A percentile compares a stretch with the other conserved stretches of the same genome.
These are phyloP conservation scores for Chymomyza amoena DNA, from an alignment of 2,888 invertebrate genomes.

Conservation along the genomic window DNA sequence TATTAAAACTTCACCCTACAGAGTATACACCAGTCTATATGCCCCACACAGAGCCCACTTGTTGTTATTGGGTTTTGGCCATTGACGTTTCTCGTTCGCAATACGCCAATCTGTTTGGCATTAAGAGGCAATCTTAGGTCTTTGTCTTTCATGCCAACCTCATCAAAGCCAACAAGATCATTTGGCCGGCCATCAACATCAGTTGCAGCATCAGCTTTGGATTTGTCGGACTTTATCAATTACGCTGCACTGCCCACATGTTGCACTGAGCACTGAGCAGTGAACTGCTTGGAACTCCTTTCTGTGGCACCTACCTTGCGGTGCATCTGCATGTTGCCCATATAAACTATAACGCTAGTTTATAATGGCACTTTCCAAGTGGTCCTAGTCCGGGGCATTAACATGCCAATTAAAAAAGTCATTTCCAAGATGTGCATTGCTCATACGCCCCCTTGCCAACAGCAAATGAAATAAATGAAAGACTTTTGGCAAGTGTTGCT, in stretches of 20 bases:
- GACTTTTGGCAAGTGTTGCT: background rate
- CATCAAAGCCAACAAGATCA: slow-evolving; percentile 57
- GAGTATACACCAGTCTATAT: no score
- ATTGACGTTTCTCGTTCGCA: no score
- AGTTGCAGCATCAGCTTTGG: slow-evolving; percentile 20
- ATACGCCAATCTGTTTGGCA: slow-evolving; percentile 28
- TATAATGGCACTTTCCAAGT: background rate
- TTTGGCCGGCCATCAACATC: slow-evolving; percentile 63
- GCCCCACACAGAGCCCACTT: no score
- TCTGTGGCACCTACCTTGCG: background rate
- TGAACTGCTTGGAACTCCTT: background rate
- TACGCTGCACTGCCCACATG: slow-evolving; percentile 46
- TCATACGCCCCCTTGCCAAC: background rate
- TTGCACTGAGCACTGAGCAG: background rate
- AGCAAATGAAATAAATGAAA: background rate
- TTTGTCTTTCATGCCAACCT: slow-evolving; percentile 69
- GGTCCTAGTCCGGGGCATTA: background rate
- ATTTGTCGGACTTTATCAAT: slow-evolving; percentile 75
- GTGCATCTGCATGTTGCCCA: background rate
- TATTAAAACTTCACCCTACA: no score
- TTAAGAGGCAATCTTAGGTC: slow-evolving; percentile 62
- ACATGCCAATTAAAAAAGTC: background rate
- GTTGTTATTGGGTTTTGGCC: no score
- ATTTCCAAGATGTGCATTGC: background rate
- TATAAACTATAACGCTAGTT: background rate